Conservation (phyloP, 2,888 invertebrate genomes). For the Sabellastarte sp. region DNA sequence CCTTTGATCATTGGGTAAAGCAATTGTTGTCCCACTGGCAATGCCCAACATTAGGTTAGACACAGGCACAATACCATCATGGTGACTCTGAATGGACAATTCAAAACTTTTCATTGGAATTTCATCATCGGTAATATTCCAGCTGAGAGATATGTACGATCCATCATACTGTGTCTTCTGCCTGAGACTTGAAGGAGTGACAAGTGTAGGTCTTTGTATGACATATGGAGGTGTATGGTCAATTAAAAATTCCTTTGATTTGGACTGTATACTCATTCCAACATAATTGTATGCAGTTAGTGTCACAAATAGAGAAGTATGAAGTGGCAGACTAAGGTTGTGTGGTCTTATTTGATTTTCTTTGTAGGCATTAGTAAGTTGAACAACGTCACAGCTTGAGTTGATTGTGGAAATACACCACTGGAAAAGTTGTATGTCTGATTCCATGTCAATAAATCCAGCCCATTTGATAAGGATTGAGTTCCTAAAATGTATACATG, state of each 20-base stretch:
- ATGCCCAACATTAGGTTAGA: neutral
- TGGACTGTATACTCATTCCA: neutral
- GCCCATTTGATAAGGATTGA: too few relatives aligned
- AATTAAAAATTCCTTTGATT: neutral
- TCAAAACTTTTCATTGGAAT: neutral
- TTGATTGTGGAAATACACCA: too few relatives aligned
- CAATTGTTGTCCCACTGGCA: neutral
- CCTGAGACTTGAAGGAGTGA: neutral
- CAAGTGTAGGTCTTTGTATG: neutral
- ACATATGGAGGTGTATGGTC: neutral
- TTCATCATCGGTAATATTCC: neutral
- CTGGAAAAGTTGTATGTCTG: too few relatives aligned
- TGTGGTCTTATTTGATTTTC: too few relatives aligned
- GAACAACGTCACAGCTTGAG: too few relatives aligned
- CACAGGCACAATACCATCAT: neutral
- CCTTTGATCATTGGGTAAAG: neutral
- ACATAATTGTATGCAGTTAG: neutral
- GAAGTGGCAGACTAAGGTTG: neutral
- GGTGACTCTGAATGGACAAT: neutral
- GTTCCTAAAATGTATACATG: too few relatives aligned
- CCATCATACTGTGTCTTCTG: slow-evolving; percentile 1
- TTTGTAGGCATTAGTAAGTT: too few relatives aligned
- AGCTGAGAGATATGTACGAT: neutral
- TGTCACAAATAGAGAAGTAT: neutral
- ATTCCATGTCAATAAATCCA: too few relatives aligned